Evolutionary conservation across 2,113 vertebrate genomes (phyloP), one percentile per base, ranked within the genome.

Genomic region (Oreamnos americanus): DNA sequence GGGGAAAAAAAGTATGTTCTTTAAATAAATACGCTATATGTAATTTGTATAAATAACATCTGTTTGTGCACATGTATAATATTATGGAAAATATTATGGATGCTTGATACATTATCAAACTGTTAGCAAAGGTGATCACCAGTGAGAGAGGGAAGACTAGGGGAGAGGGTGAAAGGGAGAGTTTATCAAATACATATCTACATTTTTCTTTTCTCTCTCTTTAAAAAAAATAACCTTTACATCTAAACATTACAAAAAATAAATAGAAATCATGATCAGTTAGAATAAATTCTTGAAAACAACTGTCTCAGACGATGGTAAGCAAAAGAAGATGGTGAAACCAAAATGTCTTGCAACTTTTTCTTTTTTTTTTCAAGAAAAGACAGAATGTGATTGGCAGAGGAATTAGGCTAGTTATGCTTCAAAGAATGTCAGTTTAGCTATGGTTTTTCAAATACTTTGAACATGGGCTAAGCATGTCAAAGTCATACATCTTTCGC

Each of bases 281-380:
- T 85, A 67, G n/a, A 85, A 82, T 51, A 88, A 30, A 74, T 64
- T 51, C 51, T 82, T 82, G 64, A 43, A 16, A 90, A 92, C 87
- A 45, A 94, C 60, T 21, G 64, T 97, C 30, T 47, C 2, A 36
- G 39, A 92, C 47, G 76, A 26, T 26, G 36, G 12, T 19, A 43
- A 92, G 39, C n/a, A 91, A 82, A 93, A 58, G 43, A 47, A 87
- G 96, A 82, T 87, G 39, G 87, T 21, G 58, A 91, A 95, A 94
- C 74, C 45, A 79, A 51, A 47, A 81, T 58, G 36, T 64, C 64
- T 62, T 74, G 25, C 45, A 64, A 36, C 15, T 67, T 67, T 83
- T 47, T 85, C 47, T 39, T 21, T 47, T 90, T 39, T 53, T 90
- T 39, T 67, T 16, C 9, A 62, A 62, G 82, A 87, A 39, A 57